phyloP scores from a whole-genome alignment of 30 jellyfish, hydroid and myxozoan species.

The Cassiopea xamachana region DNA sequence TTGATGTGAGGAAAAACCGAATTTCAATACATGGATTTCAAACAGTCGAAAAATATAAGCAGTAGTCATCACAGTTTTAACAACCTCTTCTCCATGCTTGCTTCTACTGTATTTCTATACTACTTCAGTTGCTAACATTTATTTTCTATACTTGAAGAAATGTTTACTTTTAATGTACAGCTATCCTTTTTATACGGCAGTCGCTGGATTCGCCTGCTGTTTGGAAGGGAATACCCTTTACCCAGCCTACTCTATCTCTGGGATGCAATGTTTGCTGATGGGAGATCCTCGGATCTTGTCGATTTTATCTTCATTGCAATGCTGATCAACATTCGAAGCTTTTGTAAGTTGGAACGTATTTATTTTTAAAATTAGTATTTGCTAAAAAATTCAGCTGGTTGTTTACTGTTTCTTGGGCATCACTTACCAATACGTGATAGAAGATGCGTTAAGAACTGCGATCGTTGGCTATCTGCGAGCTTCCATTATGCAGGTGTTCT shows the following conservation, averaged over 20 bases:
- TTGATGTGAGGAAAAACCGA: no score
- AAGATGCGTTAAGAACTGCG: no score
- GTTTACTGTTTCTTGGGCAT: not conserved
- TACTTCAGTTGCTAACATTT: no score
- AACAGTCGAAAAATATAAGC: no score
- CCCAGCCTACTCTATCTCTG: slow-evolving; percentile 67
- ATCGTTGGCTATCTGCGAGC: no score
- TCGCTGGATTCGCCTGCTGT: slow-evolving; percentile 94
- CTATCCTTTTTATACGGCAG: slow-evolving; percentile 36
- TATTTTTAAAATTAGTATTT: not conserved
- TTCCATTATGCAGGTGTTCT: no score
- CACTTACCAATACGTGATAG: not conserved
- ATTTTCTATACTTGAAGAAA: no score
- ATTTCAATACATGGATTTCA: no score
- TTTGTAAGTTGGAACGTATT: slow-evolving; percentile 57
- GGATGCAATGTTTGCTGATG: slow-evolving; percentile 98
- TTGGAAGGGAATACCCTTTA: slow-evolving; percentile 89
- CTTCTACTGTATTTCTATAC: no score
- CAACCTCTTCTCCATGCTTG: no score
- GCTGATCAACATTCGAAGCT: slow-evolving; percentile 82
- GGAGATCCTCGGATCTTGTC: slow-evolving; percentile 79
- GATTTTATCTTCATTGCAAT: slow-evolving; percentile 89
- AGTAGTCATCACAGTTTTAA: no score
- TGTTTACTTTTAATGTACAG: not conserved
- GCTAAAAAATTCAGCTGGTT: no score